Base-by-base conservation (phyloP, 2,113 vertebrate genomes). In the Myodes glareolus region DNA sequence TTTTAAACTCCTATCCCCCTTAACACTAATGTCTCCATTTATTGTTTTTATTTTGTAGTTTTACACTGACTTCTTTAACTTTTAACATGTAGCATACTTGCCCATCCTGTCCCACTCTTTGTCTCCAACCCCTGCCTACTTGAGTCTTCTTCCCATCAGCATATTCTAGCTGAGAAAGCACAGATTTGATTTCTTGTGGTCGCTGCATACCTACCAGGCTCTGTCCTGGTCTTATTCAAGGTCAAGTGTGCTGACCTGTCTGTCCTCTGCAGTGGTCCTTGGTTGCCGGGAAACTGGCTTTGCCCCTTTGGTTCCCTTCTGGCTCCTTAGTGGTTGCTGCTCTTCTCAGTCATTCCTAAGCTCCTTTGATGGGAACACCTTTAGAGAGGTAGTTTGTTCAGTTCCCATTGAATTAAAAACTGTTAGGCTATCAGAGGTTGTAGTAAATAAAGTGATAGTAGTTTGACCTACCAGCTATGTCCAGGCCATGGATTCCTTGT, bases 241-340 rank as follows among this genome's bases (percentile, higher is more conserved):
- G 73, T 92, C 8, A 92, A 88, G 55, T 3, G 2, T 90, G 52
- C 63, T 84, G 92, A 94, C 58, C 50, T 95, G 50, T 86, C 4
- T 70, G 50, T 94, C 68, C 70, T 96, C 63, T 65, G 86, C 78
- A 73, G 42, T 82, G 78, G 39, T 91, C 55, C 33, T 92, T 92
- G 80, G 80, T 86, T 96, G 88, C 80, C 90, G 82, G 94, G 91
- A 96, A 50, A 87, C 77, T 82, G 47, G 23, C 80, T 36, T 70
- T 67, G 19, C 50, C 75, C 21, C 27, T 52, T 50, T 70, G 23
- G 0, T 13, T 52, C 82, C 39, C 42, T 75, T 2, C 1, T 90
- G 61, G 75, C 63, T 92, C 52, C 55, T 81, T 65, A 52, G 58
- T 10, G 2, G 55, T 73, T 76, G 61, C 63, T 52, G 25, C 16